A percentile compares a stretch with the other conserved stretches of the same genome.
Evolutionary conservation across 2,113 vertebrate genomes (phyloP).

Genomic region (Orycteropus afer): DNA sequence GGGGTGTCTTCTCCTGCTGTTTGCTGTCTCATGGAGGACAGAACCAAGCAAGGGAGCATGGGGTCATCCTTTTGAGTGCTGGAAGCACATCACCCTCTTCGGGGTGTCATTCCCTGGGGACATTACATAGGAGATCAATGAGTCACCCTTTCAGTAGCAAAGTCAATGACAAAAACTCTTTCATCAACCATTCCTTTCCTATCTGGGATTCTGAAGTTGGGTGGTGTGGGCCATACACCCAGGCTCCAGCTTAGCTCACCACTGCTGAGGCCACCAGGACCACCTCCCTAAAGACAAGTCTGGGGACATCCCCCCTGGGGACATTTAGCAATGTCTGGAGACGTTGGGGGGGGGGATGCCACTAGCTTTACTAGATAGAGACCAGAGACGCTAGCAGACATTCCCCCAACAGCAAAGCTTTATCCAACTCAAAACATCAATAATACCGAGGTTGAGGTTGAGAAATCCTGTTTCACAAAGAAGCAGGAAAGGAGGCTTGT

Average conservation of each 20-base stretch:
- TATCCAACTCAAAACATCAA: neutral
- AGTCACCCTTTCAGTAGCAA: neutral
- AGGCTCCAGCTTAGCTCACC: neutral
- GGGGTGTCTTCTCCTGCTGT: conserved; percentile 6
- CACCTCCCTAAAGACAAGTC: neutral
- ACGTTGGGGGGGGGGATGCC: neutral
- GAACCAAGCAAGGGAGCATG: neutral
- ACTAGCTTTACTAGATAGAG: neutral
- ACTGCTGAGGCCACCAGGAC: neutral
- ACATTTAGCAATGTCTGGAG: neutral
- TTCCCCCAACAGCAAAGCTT: neutral
- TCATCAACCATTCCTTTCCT: neutral
- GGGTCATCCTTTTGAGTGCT: neutral
- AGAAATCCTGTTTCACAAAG: neutral
- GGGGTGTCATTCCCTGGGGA: conserved; percentile 16
- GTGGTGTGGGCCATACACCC: neutral
- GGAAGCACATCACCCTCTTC: neutral
- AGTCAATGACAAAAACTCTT: neutral
- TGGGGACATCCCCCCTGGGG: neutral
- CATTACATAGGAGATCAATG: neutral
- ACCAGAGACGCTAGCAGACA: neutral
- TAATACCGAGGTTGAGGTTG: neutral
- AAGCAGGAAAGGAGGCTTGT: neutral
- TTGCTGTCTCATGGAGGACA: neutral
- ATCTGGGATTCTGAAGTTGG: neutral